Evolutionary conservation across 1,140 invertebrate genomes (phyloP), one percentile per base, ranked within the genome.

Genomic region (Neodiprion pinetum): DNA sequence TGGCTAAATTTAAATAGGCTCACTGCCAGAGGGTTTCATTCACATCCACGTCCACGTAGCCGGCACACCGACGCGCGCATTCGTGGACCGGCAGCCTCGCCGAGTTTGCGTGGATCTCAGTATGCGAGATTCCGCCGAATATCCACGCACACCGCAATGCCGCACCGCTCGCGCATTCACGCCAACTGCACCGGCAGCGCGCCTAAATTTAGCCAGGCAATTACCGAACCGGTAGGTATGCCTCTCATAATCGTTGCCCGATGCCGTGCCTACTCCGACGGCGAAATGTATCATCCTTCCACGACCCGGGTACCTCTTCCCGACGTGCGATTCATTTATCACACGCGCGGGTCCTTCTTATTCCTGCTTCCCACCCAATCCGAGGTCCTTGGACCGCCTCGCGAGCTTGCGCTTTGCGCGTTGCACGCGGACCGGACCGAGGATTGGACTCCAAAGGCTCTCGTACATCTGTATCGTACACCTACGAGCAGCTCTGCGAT

Each of bases 1-100:
- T 83, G 81, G 86, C 87, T 88, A 88, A 88, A 88, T 88, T 87
- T 88, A 88, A 86, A 85, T 84, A 88, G 87, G 87, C 87, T 83
- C 83, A 84, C 83, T 88, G 86, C 87, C 87, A 88, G 81, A 84
- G 79, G 84, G 83, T 88, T 87, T 85, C 86, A 88, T 88, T 88
- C 87, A 87, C 85, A 87, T 82, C 81, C 79, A 83, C 80, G 73
- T 78, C 78, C 80, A 82, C 79, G 73, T 75, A 75, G 73, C 74
- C 72, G 78, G 71, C 40, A 9, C 48, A 69, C 40, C 21, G 68
- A 49, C 10, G 61, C 12, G 10, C n/a, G 10, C 48, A 11, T n/a
- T 48, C 14, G 9, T 12, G 50, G 28, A 10, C 49, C 70, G 12
- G 28, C 71, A 40, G 8, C 23, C 67, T 14, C 50, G 67, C 53